phyloP scores from a whole-genome alignment of 1,140 invertebrate species.

The Mylabris phalerata region DNA sequence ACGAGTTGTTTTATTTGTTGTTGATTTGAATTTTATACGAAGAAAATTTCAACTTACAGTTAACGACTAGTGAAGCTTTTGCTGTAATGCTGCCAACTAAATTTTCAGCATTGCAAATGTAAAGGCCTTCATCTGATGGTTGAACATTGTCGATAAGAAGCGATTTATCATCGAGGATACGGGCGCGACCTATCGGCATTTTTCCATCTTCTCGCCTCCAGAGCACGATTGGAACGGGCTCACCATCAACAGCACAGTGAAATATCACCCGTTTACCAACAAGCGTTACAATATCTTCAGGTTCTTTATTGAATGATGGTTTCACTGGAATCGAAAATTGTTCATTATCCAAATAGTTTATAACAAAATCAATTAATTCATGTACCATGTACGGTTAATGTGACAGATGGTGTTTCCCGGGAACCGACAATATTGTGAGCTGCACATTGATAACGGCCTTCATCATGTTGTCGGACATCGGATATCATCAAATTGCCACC shows the following conservation, averaged over 20 bases:
- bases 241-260: conserved; percentile 82
- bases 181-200: conserved; percentile 67
- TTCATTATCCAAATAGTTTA: background rate
- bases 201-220: conserved; percentile 84
- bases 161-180: conserved; percentile 68
- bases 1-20: no score
- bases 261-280: conserved; percentile 77
- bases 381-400: conserved; percentile 78
- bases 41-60: conserved; percentile 54
- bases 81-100: conserved; percentile 67
- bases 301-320: conserved; percentile 79
- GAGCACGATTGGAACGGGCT: conserved; percentile 79
- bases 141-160: conserved; percentile 67
- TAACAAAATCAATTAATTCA: conserved; percentile 35
- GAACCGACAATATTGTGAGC: conserved; percentile 81
- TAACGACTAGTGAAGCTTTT: conserved; percentile 65
- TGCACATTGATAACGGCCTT: conserved; percentile 78
- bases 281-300: conserved; percentile 74
- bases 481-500: conserved; percentile 78
- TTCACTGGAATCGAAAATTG: conserved; percentile 62
- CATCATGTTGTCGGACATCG: conserved; percentile 73
- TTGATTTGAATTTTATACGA: no score
- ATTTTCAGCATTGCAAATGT: conserved; percentile 76
- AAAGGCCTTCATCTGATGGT: conserved; percentile 70
- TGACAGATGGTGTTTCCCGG: conserved; percentile 65